Base-by-base conservation (phyloP, 2,113 vertebrate species). In the Neodon shergylaensis region DNA sequence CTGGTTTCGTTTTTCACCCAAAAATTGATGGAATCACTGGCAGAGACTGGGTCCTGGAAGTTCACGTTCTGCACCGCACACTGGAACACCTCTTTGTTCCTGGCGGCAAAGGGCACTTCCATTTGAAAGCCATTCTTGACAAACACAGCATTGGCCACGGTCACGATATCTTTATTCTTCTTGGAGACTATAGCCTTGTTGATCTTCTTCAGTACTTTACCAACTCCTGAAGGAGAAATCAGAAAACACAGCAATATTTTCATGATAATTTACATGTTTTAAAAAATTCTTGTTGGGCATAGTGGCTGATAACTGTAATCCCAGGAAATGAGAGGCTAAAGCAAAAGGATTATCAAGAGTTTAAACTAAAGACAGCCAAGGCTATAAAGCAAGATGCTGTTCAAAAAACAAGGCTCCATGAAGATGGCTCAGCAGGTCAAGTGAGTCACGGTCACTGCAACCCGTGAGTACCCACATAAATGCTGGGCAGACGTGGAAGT, bases 1-100 rank as follows among this genome's bases (percentile, higher is more conserved):
- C 99, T 98, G 78, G 99, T 99, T 97, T 99, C 99, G 54, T 99
- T 99, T 97, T 98, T 99, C 91, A 99, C 99, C 99, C 99, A 99
- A 4, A 96, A 52, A 21, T 99, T 99, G 97, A 99, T 99, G 94
- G 98, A 92, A n/a, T 98, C 98, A 21, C 99, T 99, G 49, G 99
- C 99, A 63, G 61, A 47, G n/a, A 97, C 81, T 2, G 99, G 97
- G 93, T 99, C 98, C 61, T 98, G 98, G 3, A 99, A 99, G 98
- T 99, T 97, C 95, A 99, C 88, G 0, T 94, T 98, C 94, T 97
- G 98, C 97, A 98, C 99, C 44, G 99, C 98, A 91, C 99, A 99
- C 95, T 99, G 99, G 98, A 99, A 99, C 95, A 99, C 99, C 0
- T 99, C 99, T 97, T 98, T 99, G 98, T 99, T 99, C 97, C 99